Conservation (phyloP, 2,797 vertebrate species). For the Choloepus didactylus region DNA sequence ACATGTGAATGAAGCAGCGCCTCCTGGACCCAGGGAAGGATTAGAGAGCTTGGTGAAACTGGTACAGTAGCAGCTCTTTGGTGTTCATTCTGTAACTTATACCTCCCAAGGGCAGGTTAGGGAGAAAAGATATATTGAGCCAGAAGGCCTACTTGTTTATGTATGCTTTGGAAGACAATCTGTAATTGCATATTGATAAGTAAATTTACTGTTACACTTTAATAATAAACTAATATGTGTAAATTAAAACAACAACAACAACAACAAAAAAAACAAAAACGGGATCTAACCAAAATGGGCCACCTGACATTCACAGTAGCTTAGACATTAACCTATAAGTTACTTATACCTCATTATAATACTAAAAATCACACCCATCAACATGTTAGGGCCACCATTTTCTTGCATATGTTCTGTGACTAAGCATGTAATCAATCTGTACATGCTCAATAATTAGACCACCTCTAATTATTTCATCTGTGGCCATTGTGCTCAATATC, state of each 20-base stretch:
- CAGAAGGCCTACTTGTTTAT: conserved; percentile 4
- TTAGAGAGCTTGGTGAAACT: not conserved
- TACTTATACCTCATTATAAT: no score
- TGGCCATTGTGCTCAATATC: no score
- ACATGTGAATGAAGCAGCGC: not conserved
- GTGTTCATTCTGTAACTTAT: not conserved
- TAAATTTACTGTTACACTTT: conserved; percentile 14
- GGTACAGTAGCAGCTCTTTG: not conserved
- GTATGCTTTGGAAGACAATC: not conserved
- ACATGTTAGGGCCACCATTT: no score
- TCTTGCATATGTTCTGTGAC: no score
- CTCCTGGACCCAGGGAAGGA: not conserved
- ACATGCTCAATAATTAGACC: no score
- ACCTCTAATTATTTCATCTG: no score
- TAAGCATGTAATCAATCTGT: no score
- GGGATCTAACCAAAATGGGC: no score
- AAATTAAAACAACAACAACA: not conserved
- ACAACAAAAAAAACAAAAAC: no score
- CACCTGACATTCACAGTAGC: no score
- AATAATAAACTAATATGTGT: not conserved
- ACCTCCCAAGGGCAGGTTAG: not conserved
- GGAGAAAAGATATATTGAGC: not conserved
- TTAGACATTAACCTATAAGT: no score
- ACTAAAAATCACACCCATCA: no score
- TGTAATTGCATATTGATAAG: conserved; percentile 14